A percentile compares a stretch with the other conserved stretches of the same genome.
phyloP scores from a whole-genome alignment of 23 tunicate genomes.

The Phallusia fumigata region DNA sequence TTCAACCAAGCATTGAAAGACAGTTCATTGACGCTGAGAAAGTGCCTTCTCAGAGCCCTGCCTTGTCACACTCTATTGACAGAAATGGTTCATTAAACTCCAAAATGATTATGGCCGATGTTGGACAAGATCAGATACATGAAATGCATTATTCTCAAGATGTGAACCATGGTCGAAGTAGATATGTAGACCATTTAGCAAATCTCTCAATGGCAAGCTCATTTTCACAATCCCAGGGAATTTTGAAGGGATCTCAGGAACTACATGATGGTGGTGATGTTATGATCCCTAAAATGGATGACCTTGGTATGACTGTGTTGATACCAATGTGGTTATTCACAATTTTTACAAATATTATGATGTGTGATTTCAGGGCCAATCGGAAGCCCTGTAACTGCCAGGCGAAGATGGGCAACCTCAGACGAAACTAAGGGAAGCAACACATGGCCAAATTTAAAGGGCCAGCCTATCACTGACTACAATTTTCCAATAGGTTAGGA shows the following conservation, averaged over 20 bases:
- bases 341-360: neutral
- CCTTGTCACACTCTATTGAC: neutral
- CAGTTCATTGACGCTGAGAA: neutral
- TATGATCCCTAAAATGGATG: neutral
- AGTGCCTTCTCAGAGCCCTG: neutral
- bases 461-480: neutral
- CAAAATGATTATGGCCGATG: neutral
- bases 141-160: neutral
- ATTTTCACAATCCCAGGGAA: too few species aligned
- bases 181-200: neutral
- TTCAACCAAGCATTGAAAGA: neutral
- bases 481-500: neutral
- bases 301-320: neutral
- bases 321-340: neutral
- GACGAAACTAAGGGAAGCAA: conserved; percentile 12
- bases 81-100: neutral
- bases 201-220: neutral
- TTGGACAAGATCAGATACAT: neutral
- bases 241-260: neutral
- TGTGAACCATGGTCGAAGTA: neutral
- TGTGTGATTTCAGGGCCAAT: conserved; percentile 8
- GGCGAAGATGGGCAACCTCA: neutral
- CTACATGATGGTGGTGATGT: neutral
- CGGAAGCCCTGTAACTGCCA: conserved; percentile 7
- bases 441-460: neutral